These are phyloP conservation scores for Pollachius pollachius DNA, from an alignment of 2,113 vertebrate species.

Conservation along the genomic window DNA sequence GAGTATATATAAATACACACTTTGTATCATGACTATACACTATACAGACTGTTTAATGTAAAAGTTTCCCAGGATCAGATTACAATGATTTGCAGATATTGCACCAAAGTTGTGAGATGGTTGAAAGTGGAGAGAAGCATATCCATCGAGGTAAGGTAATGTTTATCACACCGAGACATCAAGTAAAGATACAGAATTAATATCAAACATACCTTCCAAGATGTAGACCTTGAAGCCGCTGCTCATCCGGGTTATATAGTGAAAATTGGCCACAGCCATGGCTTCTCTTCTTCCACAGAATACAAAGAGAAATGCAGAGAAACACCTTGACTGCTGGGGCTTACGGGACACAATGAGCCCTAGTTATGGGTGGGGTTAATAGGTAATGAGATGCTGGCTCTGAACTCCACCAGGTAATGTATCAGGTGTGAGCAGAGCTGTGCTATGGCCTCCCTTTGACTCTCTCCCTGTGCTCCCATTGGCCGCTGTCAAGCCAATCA, in stretches of 20 bases:
- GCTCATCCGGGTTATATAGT: slow-evolving; percentile 80
- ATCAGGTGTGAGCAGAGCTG: slow-evolving; percentile 58
- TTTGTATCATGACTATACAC: no score
- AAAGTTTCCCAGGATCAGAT: no score
- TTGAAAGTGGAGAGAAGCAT: no score
- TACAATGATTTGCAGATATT: no score
- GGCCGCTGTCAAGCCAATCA: slow-evolving; percentile 63
- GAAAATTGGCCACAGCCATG: slow-evolving; percentile 80
- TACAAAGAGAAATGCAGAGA: slow-evolving; percentile 13
- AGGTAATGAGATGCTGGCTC: slow-evolving; percentile 59
- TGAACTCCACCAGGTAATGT: slow-evolving; percentile 58
- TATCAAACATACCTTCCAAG: slow-evolving; percentile 68
- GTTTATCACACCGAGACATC: no score
- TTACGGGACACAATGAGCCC: slow-evolving; percentile 45
- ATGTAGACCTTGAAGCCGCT: slow-evolving; percentile 82
- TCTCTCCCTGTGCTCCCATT: slow-evolving; percentile 51
- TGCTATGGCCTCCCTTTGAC: slow-evolving; percentile 52
- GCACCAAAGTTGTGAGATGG: no score
- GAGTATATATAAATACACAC: no score
- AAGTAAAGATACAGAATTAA: no score
- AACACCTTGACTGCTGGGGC: slow-evolving; percentile 42
- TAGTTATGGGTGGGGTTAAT: slow-evolving; percentile 41
- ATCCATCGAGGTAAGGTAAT: no score
- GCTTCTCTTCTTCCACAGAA: slow-evolving; percentile 34
- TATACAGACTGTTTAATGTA: no score